Evolutionary conservation across 1,140 invertebrate species (phyloP), one percentile per base, ranked within the genome.

Genomic region (Sycophila sp.): DNA sequence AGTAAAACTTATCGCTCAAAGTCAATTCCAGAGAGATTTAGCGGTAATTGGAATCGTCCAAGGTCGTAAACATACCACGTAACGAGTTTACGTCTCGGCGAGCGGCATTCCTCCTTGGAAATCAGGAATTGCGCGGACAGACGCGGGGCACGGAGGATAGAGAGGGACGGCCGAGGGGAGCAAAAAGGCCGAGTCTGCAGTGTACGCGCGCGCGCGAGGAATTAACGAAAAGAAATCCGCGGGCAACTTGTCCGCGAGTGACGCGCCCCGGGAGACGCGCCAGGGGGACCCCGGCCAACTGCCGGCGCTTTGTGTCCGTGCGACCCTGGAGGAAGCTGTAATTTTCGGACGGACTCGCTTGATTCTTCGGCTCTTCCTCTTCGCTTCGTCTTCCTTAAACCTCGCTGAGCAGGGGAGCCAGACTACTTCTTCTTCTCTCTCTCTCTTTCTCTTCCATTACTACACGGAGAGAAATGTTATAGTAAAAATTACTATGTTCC

Each of bases 81-180:
- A 72, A 72, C 64, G 70, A 72, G 70, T 72, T 72, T 71, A 47
- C 62, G 62, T 65, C 59, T 51, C 45, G 70, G 71, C 70, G 69
- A 74, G 71, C 76, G 74, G 70, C 76, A 71, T 71, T 73, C 70
- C 63, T 55, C 69, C 72, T 73, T 75, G 69, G 69, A 72, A 72
- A 67, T 71, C 69, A 63, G 56, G 49, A 70, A 63, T 64, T 51
- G 58, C 19, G 72, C 28, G 65, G 67, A 67, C 69, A 70, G 30
- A 24, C 56, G 22, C 34, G 24, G 3, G 22, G 4, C 24, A 3
- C 26, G 32, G 2, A 22, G 11, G 13, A 13, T 8, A n/a, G 51
- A 55, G n/a, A 5, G 30, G 19, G 51, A 55, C 15, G 24, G n/a
- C 7, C n/a, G 26, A 28, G 6, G 38, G 15, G 51, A 45, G 53